Evolutionary conservation across 2,113 vertebrate species (phyloP), one percentile per base, ranked within the genome.

Genomic region (Scytalopus superciliaris): DNA sequence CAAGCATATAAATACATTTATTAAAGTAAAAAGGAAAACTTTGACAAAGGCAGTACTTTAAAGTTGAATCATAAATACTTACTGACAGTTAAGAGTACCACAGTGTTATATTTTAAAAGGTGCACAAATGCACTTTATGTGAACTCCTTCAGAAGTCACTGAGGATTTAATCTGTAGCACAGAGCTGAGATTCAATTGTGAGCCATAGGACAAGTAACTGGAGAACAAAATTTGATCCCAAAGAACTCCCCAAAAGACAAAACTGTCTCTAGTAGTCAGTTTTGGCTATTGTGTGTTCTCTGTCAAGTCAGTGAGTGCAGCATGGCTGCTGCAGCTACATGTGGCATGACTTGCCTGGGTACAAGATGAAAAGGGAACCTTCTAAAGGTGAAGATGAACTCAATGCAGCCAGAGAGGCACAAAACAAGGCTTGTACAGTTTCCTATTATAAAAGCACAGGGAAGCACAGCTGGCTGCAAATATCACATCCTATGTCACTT

Each of bases 41-140:
- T 39, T n/a, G 37, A 91, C 4, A 83, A 73, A 23, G 23, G 55
- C 39, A 86, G 53, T 40, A 33, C 52, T 92, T 86, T 88, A 55
- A 93, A 79, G 52, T 19, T 84, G 44, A 56, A 74, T 40, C 17
- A 69, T 42, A 92, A 95, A 76, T 87, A 89, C 74, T 82, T 89
- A 93, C 2, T 89, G 55, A 77, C 55, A 84, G 50, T 59, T 76
- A 90, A 80, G 49, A 93, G 19, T 12, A 42, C 27, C 37, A 39
- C 42, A 63, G 3, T 47, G 23, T 35, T 55, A 92, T 42, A 67
- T 69, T 89, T 94, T 68, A 83, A 90, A 89, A 14, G 39, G 33
- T 19, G 47, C 45, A 67, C 27, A 95, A 79, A 74, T 27, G 4
- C 37, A 40, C n/a, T 91, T 85, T 39, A n/a, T 3, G 6, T 59